A percentile compares a stretch with the other conserved stretches of the same genome.
Evolutionary conservation across 2,797 vertebrate genomes (phyloP).

Genomic region (Microctenopoma steveboyesi): DNA sequence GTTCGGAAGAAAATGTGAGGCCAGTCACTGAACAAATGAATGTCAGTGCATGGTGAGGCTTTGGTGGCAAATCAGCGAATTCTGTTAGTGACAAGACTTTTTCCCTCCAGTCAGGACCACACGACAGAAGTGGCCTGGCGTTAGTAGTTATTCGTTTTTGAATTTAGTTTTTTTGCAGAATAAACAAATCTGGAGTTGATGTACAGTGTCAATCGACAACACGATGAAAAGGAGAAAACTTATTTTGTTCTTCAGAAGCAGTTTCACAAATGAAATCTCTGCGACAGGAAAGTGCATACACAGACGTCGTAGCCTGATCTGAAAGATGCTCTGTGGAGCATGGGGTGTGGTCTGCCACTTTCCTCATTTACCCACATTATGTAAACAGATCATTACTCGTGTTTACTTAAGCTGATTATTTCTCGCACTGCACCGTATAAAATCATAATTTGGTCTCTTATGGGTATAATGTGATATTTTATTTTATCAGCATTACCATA

Average conservation of each 20-base stretch:
- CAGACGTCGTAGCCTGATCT: neutral
- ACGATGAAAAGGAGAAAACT: neutral
- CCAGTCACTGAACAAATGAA: neutral
- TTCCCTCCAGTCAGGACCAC: neutral
- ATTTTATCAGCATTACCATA: too few species aligned
- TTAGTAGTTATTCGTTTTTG: neutral
- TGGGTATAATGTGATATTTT: too few species aligned
- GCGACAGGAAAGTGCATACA: neutral
- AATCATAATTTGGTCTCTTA: too few species aligned
- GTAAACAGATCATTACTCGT: neutral
- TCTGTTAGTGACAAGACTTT: neutral
- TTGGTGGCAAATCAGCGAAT: conserved; percentile 31
- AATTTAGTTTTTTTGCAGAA: neutral
- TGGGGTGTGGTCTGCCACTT: neutral
- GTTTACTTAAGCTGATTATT: neutral
- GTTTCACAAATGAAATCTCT: conserved; percentile 11
- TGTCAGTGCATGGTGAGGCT: conserved; percentile 8
- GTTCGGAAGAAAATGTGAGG: conserved; percentile 19
- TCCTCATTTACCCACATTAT: neutral
- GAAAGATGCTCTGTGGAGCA: too few species aligned
- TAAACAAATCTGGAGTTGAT: neutral
- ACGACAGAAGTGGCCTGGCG: neutral
- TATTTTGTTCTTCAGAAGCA: neutral
- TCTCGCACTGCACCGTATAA: too few species aligned
- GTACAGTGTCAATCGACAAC: conserved; percentile 3